phyloP scores from a whole-genome alignment of 37 sponge, comb jelly and placozoan species.

The Haliclona indistincta region DNA sequence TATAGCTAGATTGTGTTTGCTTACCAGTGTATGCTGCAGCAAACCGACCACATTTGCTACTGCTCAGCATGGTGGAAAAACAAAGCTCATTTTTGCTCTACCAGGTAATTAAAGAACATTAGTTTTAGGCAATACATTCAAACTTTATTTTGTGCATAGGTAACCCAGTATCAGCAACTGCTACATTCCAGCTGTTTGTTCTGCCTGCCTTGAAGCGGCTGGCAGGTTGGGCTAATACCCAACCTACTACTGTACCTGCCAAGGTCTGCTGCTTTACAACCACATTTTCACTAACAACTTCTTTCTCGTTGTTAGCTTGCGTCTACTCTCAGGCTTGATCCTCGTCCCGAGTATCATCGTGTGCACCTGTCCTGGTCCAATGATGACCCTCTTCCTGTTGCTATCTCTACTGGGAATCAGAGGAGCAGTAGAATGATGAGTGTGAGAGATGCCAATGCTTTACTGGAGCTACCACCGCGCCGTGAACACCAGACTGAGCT shows the following conservation, averaged over 20 bases:
- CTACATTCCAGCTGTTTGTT: slow-evolving; percentile 92
- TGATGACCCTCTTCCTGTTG: slow-evolving; percentile 38
- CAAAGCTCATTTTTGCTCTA: slow-evolving; percentile 87
- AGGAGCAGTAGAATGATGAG: slow-evolving; percentile 95
- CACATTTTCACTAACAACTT: not conserved
- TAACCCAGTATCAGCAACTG: slow-evolving; percentile 95
- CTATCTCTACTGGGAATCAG: slow-evolving; percentile 85
- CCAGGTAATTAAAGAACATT: slow-evolving; percentile 61
- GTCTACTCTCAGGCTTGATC: slow-evolving; percentile 54
- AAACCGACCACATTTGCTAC: slow-evolving; percentile 99
- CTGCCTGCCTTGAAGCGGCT: slow-evolving; percentile 84
- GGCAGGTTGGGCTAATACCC: slow-evolving; percentile 53
- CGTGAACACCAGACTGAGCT: slow-evolving; percentile 38
- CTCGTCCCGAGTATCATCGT: slow-evolving; percentile 90
- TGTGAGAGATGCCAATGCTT: slow-evolving; percentile 87
- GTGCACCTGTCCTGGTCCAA: slow-evolving; percentile 44
- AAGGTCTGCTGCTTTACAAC: slow-evolving; percentile 5
- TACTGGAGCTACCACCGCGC: slow-evolving; percentile 81
- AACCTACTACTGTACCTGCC: slow-evolving; percentile 29
- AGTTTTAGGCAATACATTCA: not conserved
- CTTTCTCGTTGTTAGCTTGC: slow-evolving; percentile 29
- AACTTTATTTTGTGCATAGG: slow-evolving; percentile 38
- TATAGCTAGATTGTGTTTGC: not conserved
- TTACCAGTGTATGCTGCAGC: slow-evolving; percentile 27
- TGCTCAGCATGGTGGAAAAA: slow-evolving; percentile 37